These are phyloP conservation scores for Eucera pruinosa DNA, from an alignment of 2,888 invertebrate species.

Conservation along the genomic window DNA sequence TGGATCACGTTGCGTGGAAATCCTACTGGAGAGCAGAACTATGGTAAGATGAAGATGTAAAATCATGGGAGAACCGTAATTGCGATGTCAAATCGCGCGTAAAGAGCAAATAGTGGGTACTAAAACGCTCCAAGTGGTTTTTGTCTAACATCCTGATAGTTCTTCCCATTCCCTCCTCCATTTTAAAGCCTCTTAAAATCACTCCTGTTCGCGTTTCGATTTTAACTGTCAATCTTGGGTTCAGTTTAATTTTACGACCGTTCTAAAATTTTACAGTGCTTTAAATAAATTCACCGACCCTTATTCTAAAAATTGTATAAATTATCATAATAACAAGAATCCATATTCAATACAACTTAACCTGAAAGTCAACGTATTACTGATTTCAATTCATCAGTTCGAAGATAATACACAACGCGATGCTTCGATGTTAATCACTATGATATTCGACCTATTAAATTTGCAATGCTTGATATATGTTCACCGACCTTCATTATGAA, in stretches of 20 bases:
- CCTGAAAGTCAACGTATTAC: too few species aligned
- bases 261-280: neutral
- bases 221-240: neutral
- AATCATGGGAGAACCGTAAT: slow-evolving; percentile 18
- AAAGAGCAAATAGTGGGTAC: slow-evolving; percentile 14
- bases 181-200: slow-evolving; percentile 14
- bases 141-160: slow-evolving; percentile 7
- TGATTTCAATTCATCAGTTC: too few species aligned
- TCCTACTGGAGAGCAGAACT: neutral
- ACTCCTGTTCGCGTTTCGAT: slow-evolving; percentile 6
- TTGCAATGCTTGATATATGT: too few species aligned
- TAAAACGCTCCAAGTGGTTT: slow-evolving; percentile 13
- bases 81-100: slow-evolving; percentile 22
- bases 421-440: too few species aligned
- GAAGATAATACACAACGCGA: too few species aligned
- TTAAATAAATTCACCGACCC: neutral
- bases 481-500: too few species aligned
- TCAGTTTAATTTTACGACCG: slow-evolving; percentile 11
- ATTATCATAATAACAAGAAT: too few species aligned
- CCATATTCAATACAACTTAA: too few species aligned
- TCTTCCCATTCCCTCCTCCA: neutral
- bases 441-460: too few species aligned
- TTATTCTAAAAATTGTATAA: neutral
- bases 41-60: slow-evolving; percentile 15
- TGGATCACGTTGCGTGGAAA: slow-evolving; percentile 3